A percentile compares a stretch with the other conserved stretches of the same genome.
Conservation (phyloP, 2,113 vertebrate species). For the Peromyscus leucopus region DNA sequence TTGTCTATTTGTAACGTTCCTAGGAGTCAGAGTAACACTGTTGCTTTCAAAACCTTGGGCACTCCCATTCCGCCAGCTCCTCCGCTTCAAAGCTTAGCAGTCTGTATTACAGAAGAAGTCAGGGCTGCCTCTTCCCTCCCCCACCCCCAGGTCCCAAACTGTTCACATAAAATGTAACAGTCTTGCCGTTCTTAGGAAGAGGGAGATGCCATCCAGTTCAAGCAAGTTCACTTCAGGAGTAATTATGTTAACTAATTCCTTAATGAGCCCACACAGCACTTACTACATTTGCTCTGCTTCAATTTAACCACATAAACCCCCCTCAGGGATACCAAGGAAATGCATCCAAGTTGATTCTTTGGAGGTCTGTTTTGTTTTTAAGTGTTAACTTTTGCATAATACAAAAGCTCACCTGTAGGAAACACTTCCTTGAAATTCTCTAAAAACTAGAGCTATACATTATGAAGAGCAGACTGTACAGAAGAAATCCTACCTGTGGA, state of each 20-base stretch:
- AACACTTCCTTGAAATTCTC: neutral
- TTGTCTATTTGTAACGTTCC: neutral
- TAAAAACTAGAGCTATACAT: neutral
- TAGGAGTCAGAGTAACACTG: neutral
- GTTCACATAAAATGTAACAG: neutral
- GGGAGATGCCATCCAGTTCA: neutral
- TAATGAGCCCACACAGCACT: constrained; percentile 15
- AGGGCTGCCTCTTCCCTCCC: neutral
- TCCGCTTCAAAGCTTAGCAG: neutral
- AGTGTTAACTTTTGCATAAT: neutral
- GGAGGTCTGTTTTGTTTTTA: neutral
- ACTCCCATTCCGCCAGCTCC: neutral
- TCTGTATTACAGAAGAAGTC: neutral
- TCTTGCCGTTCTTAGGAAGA: neutral
- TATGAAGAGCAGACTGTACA: neutral
- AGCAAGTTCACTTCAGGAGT: neutral
- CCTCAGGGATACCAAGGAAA: neutral
- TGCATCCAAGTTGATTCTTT: neutral
- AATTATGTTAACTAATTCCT: constrained; percentile 6
- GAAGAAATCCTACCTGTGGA: constrained; percentile 92
- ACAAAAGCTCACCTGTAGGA: neutral
- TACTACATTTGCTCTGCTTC: constrained; percentile 11
- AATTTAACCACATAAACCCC: constrained; percentile 28
- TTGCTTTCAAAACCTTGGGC: neutral
- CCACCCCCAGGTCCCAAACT: constrained; percentile 10